Evolutionary conservation across 2,888 invertebrate species (phyloP).

Genomic region (Trypoxylon attenuatum): DNA sequence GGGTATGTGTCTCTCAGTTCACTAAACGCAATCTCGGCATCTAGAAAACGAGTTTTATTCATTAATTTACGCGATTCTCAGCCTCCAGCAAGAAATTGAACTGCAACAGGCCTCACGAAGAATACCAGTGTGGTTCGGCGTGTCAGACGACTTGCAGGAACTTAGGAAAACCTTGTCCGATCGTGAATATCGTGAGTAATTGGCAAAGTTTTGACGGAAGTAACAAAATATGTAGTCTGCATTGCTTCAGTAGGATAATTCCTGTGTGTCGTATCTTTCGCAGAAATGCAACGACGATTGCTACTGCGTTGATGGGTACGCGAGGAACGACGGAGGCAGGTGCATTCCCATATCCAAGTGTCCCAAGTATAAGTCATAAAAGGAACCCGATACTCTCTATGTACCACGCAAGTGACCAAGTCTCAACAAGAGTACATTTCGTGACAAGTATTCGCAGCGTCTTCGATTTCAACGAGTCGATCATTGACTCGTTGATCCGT

Average conservation of each 20-base stretch:
- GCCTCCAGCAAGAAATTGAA: fast-evolving
- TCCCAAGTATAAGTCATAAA: no score
- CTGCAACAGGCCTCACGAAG: slow-evolving; percentile 24
- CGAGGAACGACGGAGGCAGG: background rate
- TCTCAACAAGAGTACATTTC: no score
- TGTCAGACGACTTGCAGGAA: slow-evolving; percentile 29
- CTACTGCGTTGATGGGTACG: slow-evolving; percentile 30
- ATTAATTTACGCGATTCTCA: slow-evolving; percentile 1
- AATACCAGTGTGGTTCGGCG: slow-evolving; percentile 32
- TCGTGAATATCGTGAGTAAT: slow-evolving; percentile 29
- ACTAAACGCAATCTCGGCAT: no score
- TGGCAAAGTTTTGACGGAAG: no score
- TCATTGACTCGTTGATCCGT: no score
- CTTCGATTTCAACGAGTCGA: no score
- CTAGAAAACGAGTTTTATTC: background rate
- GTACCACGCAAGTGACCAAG: no score
- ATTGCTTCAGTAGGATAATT: no score
- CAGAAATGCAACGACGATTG: slow-evolving; percentile 39
- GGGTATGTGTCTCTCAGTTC: background rate
- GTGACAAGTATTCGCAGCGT: no score
- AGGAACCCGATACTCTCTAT: no score
- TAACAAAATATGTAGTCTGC: no score
- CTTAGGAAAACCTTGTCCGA: slow-evolving; percentile 6
- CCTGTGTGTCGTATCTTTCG: background rate
- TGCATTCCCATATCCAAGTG: slow-evolving; percentile 17